phyloP scores from a whole-genome alignment of 2,113 vertebrate species.

The Zeus faber region DNA sequence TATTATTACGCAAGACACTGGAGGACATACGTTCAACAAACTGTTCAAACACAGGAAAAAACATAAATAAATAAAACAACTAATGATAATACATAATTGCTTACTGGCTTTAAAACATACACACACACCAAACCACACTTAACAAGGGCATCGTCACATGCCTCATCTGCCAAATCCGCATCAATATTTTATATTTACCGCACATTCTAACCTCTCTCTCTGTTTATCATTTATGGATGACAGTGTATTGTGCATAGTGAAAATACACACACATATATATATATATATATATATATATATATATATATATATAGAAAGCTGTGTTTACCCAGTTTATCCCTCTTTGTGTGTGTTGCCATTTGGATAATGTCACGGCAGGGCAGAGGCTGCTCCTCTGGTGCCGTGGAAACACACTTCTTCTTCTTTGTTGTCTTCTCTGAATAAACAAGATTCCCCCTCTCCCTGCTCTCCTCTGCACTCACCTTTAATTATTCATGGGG shows the following conservation, averaged over 20 bases:
- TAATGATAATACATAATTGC: no score
- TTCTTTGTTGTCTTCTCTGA: constrained; percentile 55
- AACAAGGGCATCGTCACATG: constrained; percentile 45
- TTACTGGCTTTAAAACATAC: no score
- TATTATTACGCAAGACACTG: no score
- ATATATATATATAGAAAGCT: no score
- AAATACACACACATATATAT: constrained; percentile 15
- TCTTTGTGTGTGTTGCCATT: no score
- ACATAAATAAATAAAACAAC: no score
- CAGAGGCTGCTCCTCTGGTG: constrained; percentile 43
- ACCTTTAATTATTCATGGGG: constrained; percentile 70
- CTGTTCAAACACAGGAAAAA: no score
- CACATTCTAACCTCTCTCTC: constrained; percentile 60
- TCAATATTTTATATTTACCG: constrained; percentile 70
- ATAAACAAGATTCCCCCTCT: constrained; percentile 63
- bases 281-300: constrained; percentile 44
- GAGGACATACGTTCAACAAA: no score
- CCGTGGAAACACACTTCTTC: constrained; percentile 37
- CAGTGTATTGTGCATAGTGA: constrained; percentile 32
- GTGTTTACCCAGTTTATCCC: no score
- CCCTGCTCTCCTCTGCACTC: constrained; percentile 46
- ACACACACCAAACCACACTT: constrained; percentile 9
- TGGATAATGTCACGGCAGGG: constrained; percentile 65
- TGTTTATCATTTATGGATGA: constrained; percentile 62
- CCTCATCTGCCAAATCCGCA: constrained; percentile 39